Percentiles rank a stretch among this genome's conserved stretches.
Conservation (phyloP, 2,113 vertebrate genomes). For the Hirundichthys speculiger region DNA sequence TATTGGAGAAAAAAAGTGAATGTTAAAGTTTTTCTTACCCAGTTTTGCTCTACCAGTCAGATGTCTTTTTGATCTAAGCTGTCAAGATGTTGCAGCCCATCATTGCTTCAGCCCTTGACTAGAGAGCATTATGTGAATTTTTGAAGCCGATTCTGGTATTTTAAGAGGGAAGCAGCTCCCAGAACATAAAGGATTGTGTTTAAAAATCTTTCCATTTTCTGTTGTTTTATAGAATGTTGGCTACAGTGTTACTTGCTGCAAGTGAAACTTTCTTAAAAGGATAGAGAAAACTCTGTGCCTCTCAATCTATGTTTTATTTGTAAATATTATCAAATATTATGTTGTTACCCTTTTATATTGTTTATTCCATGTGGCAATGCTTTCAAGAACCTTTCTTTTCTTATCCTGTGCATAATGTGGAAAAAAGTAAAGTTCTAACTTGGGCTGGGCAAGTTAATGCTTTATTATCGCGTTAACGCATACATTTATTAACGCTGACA, state of each 20-base stretch:
- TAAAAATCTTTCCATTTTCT: no score
- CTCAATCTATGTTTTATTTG: neutral
- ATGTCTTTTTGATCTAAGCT: neutral
- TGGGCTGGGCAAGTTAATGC: no score
- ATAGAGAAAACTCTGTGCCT: neutral
- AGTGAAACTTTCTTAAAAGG: no score
- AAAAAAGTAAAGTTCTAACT: no score
- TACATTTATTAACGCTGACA: no score
- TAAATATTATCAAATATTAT: neutral
- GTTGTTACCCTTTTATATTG: neutral
- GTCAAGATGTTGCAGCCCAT: neutral
- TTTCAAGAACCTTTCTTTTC: neutral
- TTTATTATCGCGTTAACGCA: no score
- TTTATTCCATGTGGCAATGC: neutral
- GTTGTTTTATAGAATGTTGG: no score
- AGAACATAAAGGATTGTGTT: no score
- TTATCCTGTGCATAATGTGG: neutral
- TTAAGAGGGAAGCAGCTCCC: neutral
- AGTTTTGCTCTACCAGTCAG: neutral
- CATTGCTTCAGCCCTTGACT: slow-evolving; percentile 4
- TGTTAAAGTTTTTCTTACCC: neutral
- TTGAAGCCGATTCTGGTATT: neutral
- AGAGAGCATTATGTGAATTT: neutral
- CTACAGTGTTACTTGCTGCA: no score
- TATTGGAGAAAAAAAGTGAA: slow-evolving; percentile 11